phyloP scores from a whole-genome alignment of 2,797 vertebrate species.

The Melanotaenia maccullochi region DNA sequence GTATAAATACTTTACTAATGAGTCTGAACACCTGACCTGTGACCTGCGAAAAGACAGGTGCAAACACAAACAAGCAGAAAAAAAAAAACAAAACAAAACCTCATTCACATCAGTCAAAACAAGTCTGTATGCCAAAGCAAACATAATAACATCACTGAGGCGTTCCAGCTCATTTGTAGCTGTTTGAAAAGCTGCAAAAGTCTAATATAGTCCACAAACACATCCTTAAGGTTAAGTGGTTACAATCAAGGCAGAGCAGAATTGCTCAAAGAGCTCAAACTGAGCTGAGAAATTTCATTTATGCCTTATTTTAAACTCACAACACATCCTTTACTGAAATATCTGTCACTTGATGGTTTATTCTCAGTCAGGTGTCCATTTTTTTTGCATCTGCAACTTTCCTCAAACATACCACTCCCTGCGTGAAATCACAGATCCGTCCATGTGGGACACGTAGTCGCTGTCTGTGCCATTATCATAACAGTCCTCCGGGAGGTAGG shows the following conservation, averaged over 20 bases:
- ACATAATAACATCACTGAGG: slow-evolving; percentile 40
- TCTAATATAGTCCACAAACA: slow-evolving; percentile 56
- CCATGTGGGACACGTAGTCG: slow-evolving; percentile 97
- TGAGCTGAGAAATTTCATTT: slow-evolving; percentile 43
- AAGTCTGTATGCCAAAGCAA: slow-evolving; percentile 32
- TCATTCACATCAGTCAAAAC: slow-evolving; percentile 60
- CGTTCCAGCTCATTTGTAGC: slow-evolving; percentile 55
- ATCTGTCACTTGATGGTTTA: slow-evolving; percentile 58
- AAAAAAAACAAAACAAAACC: slow-evolving; percentile 51
- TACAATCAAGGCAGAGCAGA: slow-evolving; percentile 73
- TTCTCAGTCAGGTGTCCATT: slow-evolving; percentile 50
- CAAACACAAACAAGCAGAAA: slow-evolving; percentile 58
- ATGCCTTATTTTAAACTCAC: slow-evolving; percentile 33
- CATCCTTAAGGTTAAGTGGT: slow-evolving; percentile 77
- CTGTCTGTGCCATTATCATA: slow-evolving; percentile 93
- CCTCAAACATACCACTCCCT: slow-evolving; percentile 98
- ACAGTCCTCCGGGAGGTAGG: slow-evolving; percentile 90
- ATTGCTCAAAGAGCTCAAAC: slow-evolving; percentile 59
- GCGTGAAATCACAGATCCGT: slow-evolving; percentile 97
- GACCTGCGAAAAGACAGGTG: slow-evolving; percentile 62
- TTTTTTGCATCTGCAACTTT: background rate
- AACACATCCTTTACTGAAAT: slow-evolving; percentile 53
- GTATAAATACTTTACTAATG: slow-evolving; percentile 69
- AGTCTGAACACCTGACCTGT: slow-evolving; percentile 51
- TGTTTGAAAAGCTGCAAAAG: slow-evolving; percentile 55